Percentiles rank a stretch among this genome's conserved stretches.
Evolutionary conservation across 2,888 invertebrate species (phyloP).

Genomic region (Ptilodon capucinus): DNA sequence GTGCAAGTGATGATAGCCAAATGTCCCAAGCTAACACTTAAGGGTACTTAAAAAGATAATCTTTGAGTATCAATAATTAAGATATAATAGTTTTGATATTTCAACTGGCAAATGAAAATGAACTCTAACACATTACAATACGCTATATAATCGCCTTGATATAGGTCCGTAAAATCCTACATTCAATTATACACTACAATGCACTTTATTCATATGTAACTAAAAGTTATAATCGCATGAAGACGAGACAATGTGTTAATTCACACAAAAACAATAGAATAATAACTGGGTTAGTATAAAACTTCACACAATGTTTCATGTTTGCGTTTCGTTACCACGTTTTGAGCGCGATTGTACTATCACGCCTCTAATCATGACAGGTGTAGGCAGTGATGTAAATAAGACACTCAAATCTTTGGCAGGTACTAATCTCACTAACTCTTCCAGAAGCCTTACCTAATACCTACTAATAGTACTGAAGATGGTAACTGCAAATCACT

Average conservation of each 20-base stretch:
- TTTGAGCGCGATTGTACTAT: too few species aligned
- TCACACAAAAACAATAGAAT: conserved; percentile 31
- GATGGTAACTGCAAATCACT: too few species aligned
- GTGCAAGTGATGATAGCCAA: too few species aligned
- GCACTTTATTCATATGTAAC: background rate
- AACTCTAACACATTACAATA: background rate
- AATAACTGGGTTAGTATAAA: conserved; percentile 29
- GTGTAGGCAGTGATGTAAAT: too few species aligned
- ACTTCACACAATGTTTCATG: conserved; percentile 31
- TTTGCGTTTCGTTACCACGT: too few species aligned
- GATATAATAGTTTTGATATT: background rate
- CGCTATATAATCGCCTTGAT: background rate
- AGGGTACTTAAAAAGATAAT: background rate
- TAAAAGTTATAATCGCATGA: background rate
- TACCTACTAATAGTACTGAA: too few species aligned
- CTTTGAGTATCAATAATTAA: background rate
- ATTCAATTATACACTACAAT: background rate
- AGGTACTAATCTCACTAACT: too few species aligned
- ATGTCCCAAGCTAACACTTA: background rate
- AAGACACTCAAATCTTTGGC: too few species aligned
- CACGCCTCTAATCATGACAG: too few species aligned
- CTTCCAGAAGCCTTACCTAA: too few species aligned
- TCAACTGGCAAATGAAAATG: background rate
- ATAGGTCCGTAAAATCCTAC: background rate
- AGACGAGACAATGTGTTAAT: conserved; percentile 3